Percentiles rank a stretch among this genome's conserved stretches.
These are phyloP conservation scores for Ataeniobius toweri DNA, from an alignment of 2,797 vertebrate species.

Conservation along the genomic window DNA sequence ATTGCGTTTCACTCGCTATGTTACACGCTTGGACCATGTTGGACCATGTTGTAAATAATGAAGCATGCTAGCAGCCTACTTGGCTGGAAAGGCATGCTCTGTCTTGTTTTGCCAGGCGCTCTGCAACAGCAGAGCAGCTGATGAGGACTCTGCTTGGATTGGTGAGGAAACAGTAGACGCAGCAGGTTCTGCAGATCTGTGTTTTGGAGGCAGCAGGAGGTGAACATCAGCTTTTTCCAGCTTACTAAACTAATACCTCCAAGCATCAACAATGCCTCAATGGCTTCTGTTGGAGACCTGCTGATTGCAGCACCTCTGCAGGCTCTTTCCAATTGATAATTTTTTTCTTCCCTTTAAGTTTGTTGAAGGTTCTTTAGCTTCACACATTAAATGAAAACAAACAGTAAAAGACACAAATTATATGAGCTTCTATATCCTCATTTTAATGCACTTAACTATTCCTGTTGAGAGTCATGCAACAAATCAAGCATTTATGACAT, in stretches of 20 bases:
- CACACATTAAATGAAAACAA: conserved; percentile 20
- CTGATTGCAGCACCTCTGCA: conserved; percentile 50
- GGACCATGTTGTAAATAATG: conserved; percentile 27
- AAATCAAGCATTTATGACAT: neutral
- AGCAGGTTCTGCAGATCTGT: conserved; percentile 54
- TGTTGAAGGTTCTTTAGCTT: conserved; percentile 10
- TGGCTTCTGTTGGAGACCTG: conserved; percentile 46
- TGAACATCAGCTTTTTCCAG: conserved; percentile 61
- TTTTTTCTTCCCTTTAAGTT: conserved; percentile 25
- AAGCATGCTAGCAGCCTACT: conserved; percentile 25
- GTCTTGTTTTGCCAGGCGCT: conserved; percentile 49
- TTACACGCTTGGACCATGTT: conserved; percentile 1
- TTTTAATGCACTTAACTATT: neutral
- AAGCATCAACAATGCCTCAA: conserved; percentile 64
- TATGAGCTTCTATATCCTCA: conserved; percentile 4
- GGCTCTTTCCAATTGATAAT: conserved; percentile 19
- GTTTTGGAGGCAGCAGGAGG: conserved; percentile 53
- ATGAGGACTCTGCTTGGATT: conserved; percentile 41
- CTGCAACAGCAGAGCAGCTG: conserved; percentile 35
- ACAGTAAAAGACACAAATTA: conserved; percentile 16
- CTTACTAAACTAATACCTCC: conserved; percentile 67
- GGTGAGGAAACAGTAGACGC: conserved; percentile 47
- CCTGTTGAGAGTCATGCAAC: neutral
- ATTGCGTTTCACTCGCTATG: conserved; percentile 18
- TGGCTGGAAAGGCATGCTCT: conserved; percentile 10